phyloP scores from a whole-genome alignment of 2,888 invertebrate genomes.

The Tenodera sinensis region DNA sequence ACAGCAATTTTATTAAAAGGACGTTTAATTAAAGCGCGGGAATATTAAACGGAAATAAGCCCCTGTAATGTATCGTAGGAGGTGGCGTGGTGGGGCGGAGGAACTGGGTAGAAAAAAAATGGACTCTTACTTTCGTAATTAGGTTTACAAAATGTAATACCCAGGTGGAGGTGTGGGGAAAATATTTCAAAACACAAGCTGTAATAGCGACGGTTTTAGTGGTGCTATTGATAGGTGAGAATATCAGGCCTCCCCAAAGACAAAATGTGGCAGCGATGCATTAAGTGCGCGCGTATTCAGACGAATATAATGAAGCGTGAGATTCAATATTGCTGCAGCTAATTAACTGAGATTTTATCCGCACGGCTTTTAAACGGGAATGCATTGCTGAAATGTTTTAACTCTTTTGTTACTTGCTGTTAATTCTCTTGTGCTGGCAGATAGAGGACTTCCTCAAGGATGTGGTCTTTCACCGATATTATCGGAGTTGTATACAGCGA shows the following conservation, averaged over 20 bases:
- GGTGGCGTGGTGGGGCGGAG: not conserved
- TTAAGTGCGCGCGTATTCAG: not conserved
- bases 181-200: conserved; percentile 3
- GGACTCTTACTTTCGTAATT: conserved; percentile 15
- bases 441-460: not conserved
- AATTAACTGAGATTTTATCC: not conserved
- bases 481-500: not conserved
- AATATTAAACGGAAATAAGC: conserved; percentile 18
- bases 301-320: not conserved
- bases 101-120: conserved; percentile 7
- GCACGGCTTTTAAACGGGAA: not conserved
- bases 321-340: not conserved
- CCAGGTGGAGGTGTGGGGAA: not conserved
- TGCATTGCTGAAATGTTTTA: not conserved
- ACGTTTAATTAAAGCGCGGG: conserved; percentile 16
- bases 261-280: not conserved
- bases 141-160: conserved; percentile 19
- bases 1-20: conserved; percentile 19
- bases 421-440: not conserved
- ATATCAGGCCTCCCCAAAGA: not conserved
- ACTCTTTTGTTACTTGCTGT: not conserved
- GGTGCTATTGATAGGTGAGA: not conserved
- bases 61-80: conserved; percentile 15
- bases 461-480: not conserved
- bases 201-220: not conserved